Evolutionary conservation across 2,113 vertebrate genomes (phyloP).

Genomic region (Sarotherodon lohbergeri): DNA sequence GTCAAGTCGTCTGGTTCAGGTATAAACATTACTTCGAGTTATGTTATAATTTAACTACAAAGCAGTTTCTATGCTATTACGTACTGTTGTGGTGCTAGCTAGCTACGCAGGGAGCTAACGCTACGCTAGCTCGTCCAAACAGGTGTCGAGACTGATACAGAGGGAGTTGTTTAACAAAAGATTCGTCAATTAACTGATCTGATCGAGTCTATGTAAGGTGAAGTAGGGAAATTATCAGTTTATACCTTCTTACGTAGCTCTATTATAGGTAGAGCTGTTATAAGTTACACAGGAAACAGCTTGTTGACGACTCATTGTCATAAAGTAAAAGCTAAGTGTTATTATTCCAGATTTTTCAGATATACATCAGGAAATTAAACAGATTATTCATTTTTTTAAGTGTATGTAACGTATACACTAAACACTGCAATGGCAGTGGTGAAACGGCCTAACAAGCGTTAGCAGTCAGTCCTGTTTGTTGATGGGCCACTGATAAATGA

Average conservation of each 20-base stretch:
- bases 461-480: neutral
- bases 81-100: neutral
- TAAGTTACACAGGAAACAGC: neutral
- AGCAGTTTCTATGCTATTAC: neutral
- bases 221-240: accelerated
- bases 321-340: neutral
- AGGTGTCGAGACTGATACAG: neutral
- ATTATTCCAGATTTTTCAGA: neutral
- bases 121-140: slow-evolving; percentile 4
- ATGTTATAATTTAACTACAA: neutral
- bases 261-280: neutral
- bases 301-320: neutral
- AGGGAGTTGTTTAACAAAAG: neutral
- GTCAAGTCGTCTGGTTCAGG: slow-evolving; percentile 58
- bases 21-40: neutral
- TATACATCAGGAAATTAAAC: neutral
- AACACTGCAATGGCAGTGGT: neutral
- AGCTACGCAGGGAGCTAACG: slow-evolving; percentile 20
- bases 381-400: neutral
- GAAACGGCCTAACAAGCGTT: neutral
- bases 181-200: neutral
- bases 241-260: neutral
- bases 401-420: neutral
- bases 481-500: slow-evolving; percentile 29
- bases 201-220: too few relatives aligned